Conservation (phyloP, 2,888 invertebrate genomes). For the Onchidella celtica region DNA sequence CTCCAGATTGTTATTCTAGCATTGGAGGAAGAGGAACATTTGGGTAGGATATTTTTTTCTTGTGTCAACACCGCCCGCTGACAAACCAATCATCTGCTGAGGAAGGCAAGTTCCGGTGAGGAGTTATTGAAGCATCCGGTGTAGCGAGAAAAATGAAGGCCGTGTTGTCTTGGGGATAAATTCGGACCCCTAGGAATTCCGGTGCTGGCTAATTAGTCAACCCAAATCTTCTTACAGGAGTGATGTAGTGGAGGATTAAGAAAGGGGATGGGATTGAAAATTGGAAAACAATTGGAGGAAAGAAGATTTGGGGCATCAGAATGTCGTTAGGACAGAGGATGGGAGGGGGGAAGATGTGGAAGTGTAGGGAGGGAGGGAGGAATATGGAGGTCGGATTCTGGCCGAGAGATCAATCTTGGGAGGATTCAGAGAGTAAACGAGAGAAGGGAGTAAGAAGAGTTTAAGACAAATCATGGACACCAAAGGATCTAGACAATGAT, state of each 20-base stretch:
- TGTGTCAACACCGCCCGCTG: not conserved
- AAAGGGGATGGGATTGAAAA: not conserved
- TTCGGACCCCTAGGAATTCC: not conserved
- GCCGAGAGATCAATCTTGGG: too few species aligned
- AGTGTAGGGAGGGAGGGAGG: too few species aligned
- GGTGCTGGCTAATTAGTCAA: not conserved
- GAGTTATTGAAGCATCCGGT: not conserved
- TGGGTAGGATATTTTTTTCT: not conserved
- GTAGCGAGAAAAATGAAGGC: not conserved
- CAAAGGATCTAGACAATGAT: too few species aligned
- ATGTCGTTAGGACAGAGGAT: too few species aligned
- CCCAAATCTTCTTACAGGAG: not conserved
- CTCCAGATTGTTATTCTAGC: not conserved
- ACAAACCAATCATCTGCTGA: not conserved
- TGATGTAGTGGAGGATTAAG: not conserved
- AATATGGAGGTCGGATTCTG: too few species aligned
- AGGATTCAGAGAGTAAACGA: too few species aligned
- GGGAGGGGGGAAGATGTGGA: too few species aligned
- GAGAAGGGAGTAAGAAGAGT: too few species aligned
- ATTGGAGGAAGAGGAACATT: not conserved
- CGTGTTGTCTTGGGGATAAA: not conserved
- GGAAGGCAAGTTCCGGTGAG: not conserved
- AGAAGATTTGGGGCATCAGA: not conserved
- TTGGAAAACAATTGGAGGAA: not conserved
- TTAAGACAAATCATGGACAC: too few species aligned